Conservation (phyloP, 2,888 invertebrate genomes). For the Epinotia bilunana region DNA sequence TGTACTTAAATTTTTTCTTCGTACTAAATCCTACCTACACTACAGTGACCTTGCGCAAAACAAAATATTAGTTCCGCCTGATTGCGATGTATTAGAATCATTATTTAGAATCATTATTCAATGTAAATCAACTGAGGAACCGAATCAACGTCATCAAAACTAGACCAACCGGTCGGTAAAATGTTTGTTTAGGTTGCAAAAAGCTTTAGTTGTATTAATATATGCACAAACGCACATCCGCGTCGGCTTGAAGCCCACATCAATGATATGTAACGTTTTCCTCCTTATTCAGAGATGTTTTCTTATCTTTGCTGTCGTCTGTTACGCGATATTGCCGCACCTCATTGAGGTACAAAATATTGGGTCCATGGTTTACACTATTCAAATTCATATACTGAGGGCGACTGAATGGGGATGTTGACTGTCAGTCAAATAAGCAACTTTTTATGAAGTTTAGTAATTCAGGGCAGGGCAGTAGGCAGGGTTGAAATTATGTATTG, state of each 20-base stretch:
- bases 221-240: conserved; percentile 29
- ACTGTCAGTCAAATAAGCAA: too few relatives aligned
- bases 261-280: not conserved
- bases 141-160: conserved; percentile 11
- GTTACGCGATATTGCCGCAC: too few relatives aligned
- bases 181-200: conserved; percentile 31
- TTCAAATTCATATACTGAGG: too few relatives aligned
- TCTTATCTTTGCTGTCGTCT: too few relatives aligned
- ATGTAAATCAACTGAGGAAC: not conserved
- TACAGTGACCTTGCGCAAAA: not conserved
- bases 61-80: not conserved
- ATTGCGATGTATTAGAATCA: not conserved
- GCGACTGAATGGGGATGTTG: too few relatives aligned
- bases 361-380: too few relatives aligned
- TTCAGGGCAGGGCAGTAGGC: too few relatives aligned
- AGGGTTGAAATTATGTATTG: too few relatives aligned
- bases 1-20: not conserved
- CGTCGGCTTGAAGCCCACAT: conserved; percentile 3
- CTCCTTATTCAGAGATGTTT: not conserved
- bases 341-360: too few relatives aligned
- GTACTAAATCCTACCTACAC: not conserved
- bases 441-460: too few relatives aligned
- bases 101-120: not conserved
- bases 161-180: conserved; percentile 30
- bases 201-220: conserved; percentile 24